These are phyloP conservation scores for Lucilia cuprina DNA, from an alignment of 1,140 invertebrate species.

Conservation along the genomic window DNA sequence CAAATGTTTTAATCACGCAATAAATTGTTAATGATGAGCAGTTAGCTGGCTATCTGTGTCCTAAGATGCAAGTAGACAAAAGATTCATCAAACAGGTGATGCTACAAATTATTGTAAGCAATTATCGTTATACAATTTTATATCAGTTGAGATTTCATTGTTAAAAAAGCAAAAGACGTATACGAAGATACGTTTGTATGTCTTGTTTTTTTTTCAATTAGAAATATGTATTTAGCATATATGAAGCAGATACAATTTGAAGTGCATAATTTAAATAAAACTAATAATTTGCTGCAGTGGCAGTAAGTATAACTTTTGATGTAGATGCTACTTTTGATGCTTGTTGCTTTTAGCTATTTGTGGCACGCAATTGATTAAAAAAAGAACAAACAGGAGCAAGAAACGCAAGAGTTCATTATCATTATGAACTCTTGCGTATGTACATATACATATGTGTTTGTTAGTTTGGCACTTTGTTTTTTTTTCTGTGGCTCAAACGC, in stretches of 20 bases:
- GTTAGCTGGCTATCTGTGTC: background rate
- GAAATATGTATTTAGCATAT: no score
- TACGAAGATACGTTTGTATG: no score
- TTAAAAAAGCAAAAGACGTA: background rate
- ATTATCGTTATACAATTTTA: background rate
- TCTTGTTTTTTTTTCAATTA: background rate
- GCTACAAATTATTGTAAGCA: background rate
- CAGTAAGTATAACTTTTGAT: no score
- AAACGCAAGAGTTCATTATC: background rate
- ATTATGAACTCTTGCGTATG: background rate
- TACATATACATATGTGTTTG: background rate
- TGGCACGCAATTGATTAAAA: slow-evolving; percentile 52
- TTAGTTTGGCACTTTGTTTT: background rate
- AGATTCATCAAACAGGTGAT: slow-evolving; percentile 58
- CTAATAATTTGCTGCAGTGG: no score
- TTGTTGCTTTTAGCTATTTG: slow-evolving; percentile 31
- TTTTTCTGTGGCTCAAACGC: background rate
- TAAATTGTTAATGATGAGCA: slow-evolving; percentile 14
- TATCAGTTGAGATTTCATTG: background rate
- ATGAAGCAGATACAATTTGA: no score
- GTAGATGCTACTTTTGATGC: background rate
- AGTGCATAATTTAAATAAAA: slow-evolving; percentile 18
- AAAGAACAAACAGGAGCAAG: background rate
- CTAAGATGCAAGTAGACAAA: slow-evolving; percentile 39
- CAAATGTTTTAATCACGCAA: slow-evolving; percentile 61